Conservation (phyloP, 2,113 vertebrate species). For the Nymphicus hollandicus region DNA sequence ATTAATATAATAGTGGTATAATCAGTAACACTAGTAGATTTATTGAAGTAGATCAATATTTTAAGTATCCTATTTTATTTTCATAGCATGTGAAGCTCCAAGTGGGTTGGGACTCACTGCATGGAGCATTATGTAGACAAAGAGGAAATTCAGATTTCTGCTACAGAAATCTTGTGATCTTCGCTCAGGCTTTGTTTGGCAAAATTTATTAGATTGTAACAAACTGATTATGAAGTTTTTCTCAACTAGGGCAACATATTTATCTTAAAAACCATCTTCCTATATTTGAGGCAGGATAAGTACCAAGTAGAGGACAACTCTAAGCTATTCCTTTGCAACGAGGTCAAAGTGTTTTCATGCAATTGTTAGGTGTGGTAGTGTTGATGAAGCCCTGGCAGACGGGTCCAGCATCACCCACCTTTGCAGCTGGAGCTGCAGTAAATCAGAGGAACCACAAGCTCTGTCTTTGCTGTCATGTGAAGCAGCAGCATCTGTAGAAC, state of each 20-base stretch:
- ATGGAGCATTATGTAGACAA: not conserved
- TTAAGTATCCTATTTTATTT: not conserved
- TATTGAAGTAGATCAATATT: not conserved
- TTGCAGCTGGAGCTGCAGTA: not conserved
- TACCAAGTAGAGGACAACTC: not conserved
- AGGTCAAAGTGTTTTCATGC: not conserved
- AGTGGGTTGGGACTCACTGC: not conserved
- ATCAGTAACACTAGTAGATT: not conserved
- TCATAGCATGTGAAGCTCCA: not conserved
- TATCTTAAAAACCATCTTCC: not conserved
- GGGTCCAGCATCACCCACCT: not conserved
- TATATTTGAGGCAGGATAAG: not conserved
- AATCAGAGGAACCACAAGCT: not conserved
- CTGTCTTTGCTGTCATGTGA: not conserved
- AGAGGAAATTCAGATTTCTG: not conserved
- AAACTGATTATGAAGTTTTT: not conserved
- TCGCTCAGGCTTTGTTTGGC: not conserved
- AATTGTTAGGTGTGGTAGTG: rapidly evolving
- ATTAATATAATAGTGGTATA: not conserved
- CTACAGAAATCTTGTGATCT: not conserved
- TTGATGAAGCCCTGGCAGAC: not conserved
- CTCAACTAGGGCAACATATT: not conserved
- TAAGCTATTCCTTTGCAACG: not conserved
- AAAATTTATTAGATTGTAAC: not conserved
- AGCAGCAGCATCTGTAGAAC: not conserved